phyloP scores from a whole-genome alignment of 2,797 vertebrate genomes.

The Molothrus ater region DNA sequence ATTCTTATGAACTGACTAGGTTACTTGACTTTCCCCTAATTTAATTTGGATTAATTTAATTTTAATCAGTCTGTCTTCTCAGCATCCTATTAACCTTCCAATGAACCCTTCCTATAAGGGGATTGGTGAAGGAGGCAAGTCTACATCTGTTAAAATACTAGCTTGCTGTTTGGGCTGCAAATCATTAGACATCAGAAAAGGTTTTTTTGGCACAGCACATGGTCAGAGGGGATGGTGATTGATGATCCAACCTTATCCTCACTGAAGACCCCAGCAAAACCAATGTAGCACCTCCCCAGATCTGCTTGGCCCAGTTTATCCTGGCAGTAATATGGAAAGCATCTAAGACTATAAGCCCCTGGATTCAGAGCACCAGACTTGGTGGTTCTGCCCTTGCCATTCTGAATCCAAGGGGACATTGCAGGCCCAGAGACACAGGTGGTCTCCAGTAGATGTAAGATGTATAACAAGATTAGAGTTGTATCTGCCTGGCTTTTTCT shows the following conservation, averaged over 20 bases:
- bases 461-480: not conserved
- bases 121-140: not conserved
- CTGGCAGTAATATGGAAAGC: not conserved
- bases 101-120: conserved; percentile 17
- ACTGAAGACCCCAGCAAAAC: not conserved
- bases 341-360: not conserved
- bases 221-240: not conserved
- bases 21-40: conserved; percentile 30
- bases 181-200: not conserved
- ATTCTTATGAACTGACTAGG: not conserved
- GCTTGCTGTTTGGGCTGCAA: not conserved
- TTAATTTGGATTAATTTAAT: conserved; percentile 60
- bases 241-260: not conserved
- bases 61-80: conserved; percentile 54
- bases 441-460: not conserved
- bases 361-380: not conserved
- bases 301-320: not conserved
- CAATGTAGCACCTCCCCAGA: not conserved
- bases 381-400: not conserved
- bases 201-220: not conserved
- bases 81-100: conserved; percentile 52
- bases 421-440: not conserved
- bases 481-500: not conserved
- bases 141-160: conserved; percentile 8
- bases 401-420: not conserved